Evolutionary conservation across 2,888 invertebrate genomes (phyloP), one percentile per base, ranked within the genome.

Genomic region (Coleophora flavipennella): DNA sequence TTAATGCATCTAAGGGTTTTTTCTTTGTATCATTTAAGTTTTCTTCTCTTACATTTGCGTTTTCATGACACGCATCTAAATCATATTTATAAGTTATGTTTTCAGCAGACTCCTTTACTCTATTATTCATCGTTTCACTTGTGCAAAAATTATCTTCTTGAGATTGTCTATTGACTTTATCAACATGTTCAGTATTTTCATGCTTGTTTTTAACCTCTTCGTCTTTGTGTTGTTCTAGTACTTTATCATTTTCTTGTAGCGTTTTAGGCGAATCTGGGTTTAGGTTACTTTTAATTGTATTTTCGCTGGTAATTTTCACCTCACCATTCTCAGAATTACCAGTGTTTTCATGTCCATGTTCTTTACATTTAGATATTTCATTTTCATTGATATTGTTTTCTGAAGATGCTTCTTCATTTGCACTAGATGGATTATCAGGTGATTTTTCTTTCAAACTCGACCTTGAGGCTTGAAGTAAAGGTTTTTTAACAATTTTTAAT

Each of bases 401-500:
- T 13, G 9, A 2, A n/a, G 29, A 29, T 11, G 10, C 29, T 36
- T 31, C 29, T n/a, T 9, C 20, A 3, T 36, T 36, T 13, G 11
- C 31, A 31, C 9, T 27, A 2, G 10, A 2, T 20, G 14, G 2
- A n/a, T 20, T 10, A 13, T 20, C 20, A 10, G 25, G 2, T n/a
- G 11, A 29, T 8, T 29, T 29, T 13, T 36, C 29, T 14, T 9
- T 7, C 10, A 14, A 49, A 36, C 46, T 49, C 29, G 31, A 11
- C 31, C 39, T 40, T 54, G 51, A 48, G 42, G 20, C 20, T 20
- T 20, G 20, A 20, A 20, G 3, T 20, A 20, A 44, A 37, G 51
- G 37, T 49, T 69, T 81, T 52, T 77, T 83, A 1, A 77, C 58
- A 34, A 83, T 75, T 67, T 76, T 78, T 44, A 84, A 72, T 62